Evolutionary conservation across 2,113 vertebrate species (phyloP), one percentile per base, ranked within the genome.

Genomic region (Ancistrus triradiatus): DNA sequence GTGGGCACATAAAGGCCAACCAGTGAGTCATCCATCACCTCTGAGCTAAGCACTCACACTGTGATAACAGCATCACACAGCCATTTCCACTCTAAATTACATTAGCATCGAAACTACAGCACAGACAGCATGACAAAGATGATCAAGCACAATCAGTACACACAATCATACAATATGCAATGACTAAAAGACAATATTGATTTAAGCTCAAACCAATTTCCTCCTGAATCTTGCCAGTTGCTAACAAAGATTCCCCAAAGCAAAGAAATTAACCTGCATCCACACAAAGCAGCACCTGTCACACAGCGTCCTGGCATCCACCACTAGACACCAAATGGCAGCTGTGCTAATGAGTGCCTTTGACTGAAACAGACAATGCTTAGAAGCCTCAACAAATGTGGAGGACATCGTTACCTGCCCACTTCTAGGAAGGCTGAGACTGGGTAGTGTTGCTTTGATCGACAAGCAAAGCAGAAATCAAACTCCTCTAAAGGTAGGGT

Each of bases 1-100:
- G 86, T 76, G 80, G 85, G 82, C 74, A 72, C 83, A 83, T 90
- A 85, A 90, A 75, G 80, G 84, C 87, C 77, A 74, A 67, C 82
- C 86, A 89, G 76, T 69, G 86, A 89, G 84, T 87, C 89, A 77
- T 72, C 76, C 74, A 55, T 84, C 80, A 80, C 71, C 47, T 13
- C 76, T 75, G 81, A 80, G 84, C 59, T 82, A 63, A 73, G 74
- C 57, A 14, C 60, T 69, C 53, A 73, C 25, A 68, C 58, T 64
- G 18, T 46, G 52, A 74, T 69, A 78, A 78, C 53, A 69, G 80
- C 74, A 76, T 68, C 76, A 72, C 74, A 74, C 69, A 73, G 76
- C 75, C 69, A 74, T 78, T 37, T 40, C 17, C 48, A 46, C 31
- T 11, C 9, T 9, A 10, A 22, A 5, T 1, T 9, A 24, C 44